Percentiles rank a stretch among this genome's conserved stretches.
These are phyloP conservation scores for Acipenser ruthenus DNA, from an alignment of 2,797 vertebrate species.

Conservation along the genomic window DNA sequence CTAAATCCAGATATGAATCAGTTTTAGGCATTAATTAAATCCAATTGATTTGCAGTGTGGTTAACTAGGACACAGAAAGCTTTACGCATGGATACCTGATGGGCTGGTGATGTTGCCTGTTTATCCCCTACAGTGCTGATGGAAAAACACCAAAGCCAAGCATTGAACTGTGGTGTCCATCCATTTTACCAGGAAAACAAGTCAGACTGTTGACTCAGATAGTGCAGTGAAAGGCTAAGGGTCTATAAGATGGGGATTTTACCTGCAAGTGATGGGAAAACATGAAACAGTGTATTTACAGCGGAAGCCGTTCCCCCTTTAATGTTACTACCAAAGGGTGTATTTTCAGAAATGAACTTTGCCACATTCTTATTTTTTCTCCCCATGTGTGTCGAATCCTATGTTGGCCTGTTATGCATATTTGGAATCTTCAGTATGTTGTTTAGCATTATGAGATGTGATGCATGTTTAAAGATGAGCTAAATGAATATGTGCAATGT, in stretches of 20 bases:
- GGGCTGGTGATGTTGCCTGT: background rate
- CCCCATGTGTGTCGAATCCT: too few species aligned
- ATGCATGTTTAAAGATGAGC: too few species aligned
- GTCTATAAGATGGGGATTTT: background rate
- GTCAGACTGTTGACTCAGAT: too few species aligned
- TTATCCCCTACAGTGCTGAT: background rate
- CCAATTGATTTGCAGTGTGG: background rate
- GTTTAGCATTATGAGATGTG: too few species aligned
- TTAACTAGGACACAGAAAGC: background rate
- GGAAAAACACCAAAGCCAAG: background rate
- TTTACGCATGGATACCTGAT: background rate
- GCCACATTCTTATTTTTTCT: too few species aligned
- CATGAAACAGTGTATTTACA: background rate
- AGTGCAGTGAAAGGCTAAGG: background rate
- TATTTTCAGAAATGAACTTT: too few species aligned
- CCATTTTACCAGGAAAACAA: background rate
- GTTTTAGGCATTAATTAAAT: background rate
- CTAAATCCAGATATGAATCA: background rate
- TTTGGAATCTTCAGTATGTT: too few species aligned
- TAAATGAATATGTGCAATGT: too few species aligned
- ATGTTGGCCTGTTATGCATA: too few species aligned
- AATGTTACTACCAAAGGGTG: too few species aligned
- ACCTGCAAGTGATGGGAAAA: background rate
- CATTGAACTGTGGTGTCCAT: background rate
- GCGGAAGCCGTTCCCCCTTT: background rate